Conservation (phyloP, 2,888 invertebrate genomes). For the Disparrhopalites patrizii region DNA sequence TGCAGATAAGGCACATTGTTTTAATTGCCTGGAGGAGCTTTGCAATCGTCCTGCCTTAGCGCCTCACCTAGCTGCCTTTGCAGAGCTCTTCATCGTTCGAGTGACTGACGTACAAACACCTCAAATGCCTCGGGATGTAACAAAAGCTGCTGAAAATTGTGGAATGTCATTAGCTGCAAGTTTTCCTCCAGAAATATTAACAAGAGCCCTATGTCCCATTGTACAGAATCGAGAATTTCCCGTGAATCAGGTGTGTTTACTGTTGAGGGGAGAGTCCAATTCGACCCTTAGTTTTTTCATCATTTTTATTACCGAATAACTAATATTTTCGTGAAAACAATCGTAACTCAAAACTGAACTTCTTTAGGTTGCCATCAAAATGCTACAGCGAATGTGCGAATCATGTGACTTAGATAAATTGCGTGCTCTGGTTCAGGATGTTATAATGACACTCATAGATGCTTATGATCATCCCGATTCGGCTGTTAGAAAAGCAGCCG, state of each 20-base stretch:
- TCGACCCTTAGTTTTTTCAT: background rate
- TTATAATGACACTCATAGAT: slow-evolving; percentile 53
- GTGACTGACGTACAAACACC: slow-evolving; percentile 48
- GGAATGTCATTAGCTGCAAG: slow-evolving; percentile 71
- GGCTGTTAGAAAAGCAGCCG: slow-evolving; percentile 89
- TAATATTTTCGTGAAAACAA: background rate
- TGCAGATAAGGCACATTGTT: slow-evolving; percentile 44
- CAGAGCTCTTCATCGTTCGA: slow-evolving; percentile 47
- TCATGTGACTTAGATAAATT: slow-evolving; percentile 44
- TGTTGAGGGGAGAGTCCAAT: background rate
- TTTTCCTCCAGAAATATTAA: slow-evolving; percentile 73
- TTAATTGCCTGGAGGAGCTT: slow-evolving; percentile 45
- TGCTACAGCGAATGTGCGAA: slow-evolving; percentile 47
- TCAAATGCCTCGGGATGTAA: slow-evolving; percentile 46
- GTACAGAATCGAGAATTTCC: slow-evolving; percentile 84
- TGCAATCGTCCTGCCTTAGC: slow-evolving; percentile 42
- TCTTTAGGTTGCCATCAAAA: slow-evolving; percentile 49
- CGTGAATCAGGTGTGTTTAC: slow-evolving; percentile 64
- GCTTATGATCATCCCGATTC: slow-evolving; percentile 89
- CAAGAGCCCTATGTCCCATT: slow-evolving; percentile 73
- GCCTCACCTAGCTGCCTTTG: slow-evolving; percentile 43
- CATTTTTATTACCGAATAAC: background rate
- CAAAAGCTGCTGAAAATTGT: slow-evolving; percentile 74
- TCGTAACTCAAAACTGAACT: background rate
- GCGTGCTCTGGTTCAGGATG: slow-evolving; percentile 43